phyloP scores from a whole-genome alignment of 2,888 invertebrate genomes.

The Limnephilus marmoratus region DNA sequence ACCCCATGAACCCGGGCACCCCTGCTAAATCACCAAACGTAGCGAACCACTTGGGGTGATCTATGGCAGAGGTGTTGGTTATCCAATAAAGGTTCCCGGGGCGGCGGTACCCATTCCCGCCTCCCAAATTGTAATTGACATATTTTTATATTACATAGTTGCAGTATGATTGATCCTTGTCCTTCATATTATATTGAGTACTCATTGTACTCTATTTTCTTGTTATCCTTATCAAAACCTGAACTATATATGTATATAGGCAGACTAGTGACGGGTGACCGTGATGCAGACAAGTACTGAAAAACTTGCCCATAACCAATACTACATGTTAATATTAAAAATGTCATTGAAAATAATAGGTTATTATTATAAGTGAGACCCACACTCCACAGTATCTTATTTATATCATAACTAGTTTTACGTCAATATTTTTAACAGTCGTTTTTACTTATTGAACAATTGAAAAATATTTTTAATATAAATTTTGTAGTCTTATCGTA shows the following conservation, averaged over 20 bases:
- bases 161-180: neutral
- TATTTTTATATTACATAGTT: neutral
- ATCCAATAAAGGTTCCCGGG: no score
- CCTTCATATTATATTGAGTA: neutral
- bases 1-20: no score
- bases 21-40: no score
- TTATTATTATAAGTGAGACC: neutral
- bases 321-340: neutral
- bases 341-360: slow-evolving; percentile 2
- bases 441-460: neutral
- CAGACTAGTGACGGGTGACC: neutral
- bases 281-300: neutral
- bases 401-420: neutral
- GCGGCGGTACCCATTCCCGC: no score
- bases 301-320: neutral
- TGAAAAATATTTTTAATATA: neutral
- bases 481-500: no score
- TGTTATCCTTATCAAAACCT: neutral
- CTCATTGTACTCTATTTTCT: neutral
- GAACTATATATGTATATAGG: neutral
- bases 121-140: no score
- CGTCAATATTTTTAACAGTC: neutral
- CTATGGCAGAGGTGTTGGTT: no score
- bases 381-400: neutral
- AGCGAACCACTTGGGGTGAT: no score